Base-by-base conservation (phyloP, 1,140 invertebrate genomes). In the Druon quercuslanigerum region DNA sequence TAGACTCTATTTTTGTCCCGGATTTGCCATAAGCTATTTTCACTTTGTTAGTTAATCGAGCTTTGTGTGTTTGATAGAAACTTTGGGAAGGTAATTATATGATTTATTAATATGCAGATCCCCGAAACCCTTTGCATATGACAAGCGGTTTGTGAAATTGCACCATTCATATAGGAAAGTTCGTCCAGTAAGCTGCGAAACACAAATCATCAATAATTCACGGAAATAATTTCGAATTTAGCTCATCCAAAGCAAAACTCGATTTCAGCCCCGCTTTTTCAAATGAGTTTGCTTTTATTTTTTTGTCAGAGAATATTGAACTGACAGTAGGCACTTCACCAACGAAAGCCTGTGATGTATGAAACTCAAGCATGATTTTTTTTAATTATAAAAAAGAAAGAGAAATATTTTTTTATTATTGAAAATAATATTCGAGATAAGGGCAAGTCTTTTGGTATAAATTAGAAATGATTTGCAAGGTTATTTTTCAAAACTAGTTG, bases 51-150 rank as follows among this genome's bases (percentile, higher is more conserved):
- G 33, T 14, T 2, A 66, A 66, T 66, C 12, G 56, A 20, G 57
- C 25, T 16, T 66, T 66, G 60, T 66, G 25, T 66, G 14, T 66
- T 66, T 66, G 60, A 66, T 66, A 40, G 60, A 40, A 66, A 66
- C 33, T 66, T 66, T 7, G 9, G 60, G 25, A 40, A 66, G 60
- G 60, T 66, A 66, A 66, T 66, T 66, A 66, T 66, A 33, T 66
- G 60, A 66, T 66, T 66, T 66, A 66, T 66, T 66, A 66, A 66
- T 66, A 66, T 66, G 60, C 60, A 66, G 60, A 66, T 66, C 60
- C 25, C 25, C 14, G 40, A 33, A 66, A 66, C 25, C 60, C 12
- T 66, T 66, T 66, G 60, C 60, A 33, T 66, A 46, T 46, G 60
- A 66, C 60, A 66, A 66, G 60, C 33, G 60, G 60, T 66, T 66